phyloP scores from a whole-genome alignment of 2,113 vertebrate genomes.

The Varanus salvator region DNA sequence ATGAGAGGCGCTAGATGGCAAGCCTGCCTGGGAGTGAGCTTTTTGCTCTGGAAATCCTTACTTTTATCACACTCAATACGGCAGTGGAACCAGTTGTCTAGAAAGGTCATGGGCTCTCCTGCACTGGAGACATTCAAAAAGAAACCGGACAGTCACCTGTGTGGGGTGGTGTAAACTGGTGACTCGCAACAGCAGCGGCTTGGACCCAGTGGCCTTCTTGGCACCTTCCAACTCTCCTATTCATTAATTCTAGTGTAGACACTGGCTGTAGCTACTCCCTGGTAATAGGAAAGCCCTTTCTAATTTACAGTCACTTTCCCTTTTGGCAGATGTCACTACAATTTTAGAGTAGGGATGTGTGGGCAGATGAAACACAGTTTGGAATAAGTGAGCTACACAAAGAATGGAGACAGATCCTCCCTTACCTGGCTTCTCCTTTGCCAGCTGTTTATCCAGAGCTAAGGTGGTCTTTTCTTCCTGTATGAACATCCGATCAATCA shows the following conservation, averaged over 20 bases:
- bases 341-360: neutral
- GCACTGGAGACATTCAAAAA: too few relatives aligned
- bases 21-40: neutral
- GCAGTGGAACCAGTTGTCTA: too few relatives aligned
- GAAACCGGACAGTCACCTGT: too few relatives aligned
- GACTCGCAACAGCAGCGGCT: too few relatives aligned
- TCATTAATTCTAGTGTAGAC: too few relatives aligned
- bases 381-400: accelerated
- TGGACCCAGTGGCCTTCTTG: too few relatives aligned
- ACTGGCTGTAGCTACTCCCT: neutral
- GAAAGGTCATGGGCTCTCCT: too few relatives aligned
- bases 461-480: constrained; percentile 93
- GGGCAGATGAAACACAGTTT: too few relatives aligned
- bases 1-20: neutral
- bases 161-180: too few relatives aligned
- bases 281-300: neutral
- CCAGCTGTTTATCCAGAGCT: constrained; percentile 87
- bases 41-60: neutral
- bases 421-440: constrained; percentile 91
- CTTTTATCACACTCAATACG: neutral
- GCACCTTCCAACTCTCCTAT: too few relatives aligned
- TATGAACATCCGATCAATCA: constrained; percentile 97
- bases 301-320: neutral
- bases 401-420: accelerated
- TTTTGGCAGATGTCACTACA: neutral